Conservation (phyloP, 2,888 invertebrate genomes). For the Trichogramma dendrolimi region DNA sequence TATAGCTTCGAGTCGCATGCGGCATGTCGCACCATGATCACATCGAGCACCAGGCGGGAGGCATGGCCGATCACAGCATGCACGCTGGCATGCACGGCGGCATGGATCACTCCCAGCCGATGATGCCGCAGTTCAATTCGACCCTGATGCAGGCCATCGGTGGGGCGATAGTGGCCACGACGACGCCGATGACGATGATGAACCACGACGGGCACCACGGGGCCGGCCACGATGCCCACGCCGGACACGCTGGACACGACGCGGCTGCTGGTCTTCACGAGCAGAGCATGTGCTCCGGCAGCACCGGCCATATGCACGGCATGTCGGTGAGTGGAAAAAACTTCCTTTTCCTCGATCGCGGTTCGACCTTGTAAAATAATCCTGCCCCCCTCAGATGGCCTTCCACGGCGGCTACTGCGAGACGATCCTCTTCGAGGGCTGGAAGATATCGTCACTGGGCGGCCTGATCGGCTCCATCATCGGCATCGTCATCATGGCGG, state of each 20-base stretch:
- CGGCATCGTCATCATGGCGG: slow-evolving; percentile 85
- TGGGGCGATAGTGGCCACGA: slow-evolving; percentile 1
- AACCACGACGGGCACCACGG: not conserved
- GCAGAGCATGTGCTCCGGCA: slow-evolving; percentile 12
- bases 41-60: slow-evolving; percentile 30
- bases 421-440: slow-evolving; percentile 76
- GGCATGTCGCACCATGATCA: not conserved
- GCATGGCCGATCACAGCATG: slow-evolving; percentile 14
- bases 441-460: slow-evolving; percentile 70
- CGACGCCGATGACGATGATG: slow-evolving; percentile 12
- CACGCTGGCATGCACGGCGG: no score
- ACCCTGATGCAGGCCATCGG: not conserved
- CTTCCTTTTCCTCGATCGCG: not conserved
- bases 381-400: slow-evolving; percentile 54
- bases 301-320: slow-evolving; percentile 36
- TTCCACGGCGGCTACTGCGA: slow-evolving; percentile 79
- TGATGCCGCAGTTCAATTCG: not conserved
- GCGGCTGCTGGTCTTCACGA: not conserved
- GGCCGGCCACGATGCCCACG: not conserved
- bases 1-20: no score
- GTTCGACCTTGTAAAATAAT: slow-evolving; percentile 7
- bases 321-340: slow-evolving; percentile 44
- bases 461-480: slow-evolving; percentile 87
- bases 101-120: not conserved
- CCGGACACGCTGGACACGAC: not conserved